Conservation (phyloP, 2,797 vertebrate species). For the Ciconia nigra region DNA sequence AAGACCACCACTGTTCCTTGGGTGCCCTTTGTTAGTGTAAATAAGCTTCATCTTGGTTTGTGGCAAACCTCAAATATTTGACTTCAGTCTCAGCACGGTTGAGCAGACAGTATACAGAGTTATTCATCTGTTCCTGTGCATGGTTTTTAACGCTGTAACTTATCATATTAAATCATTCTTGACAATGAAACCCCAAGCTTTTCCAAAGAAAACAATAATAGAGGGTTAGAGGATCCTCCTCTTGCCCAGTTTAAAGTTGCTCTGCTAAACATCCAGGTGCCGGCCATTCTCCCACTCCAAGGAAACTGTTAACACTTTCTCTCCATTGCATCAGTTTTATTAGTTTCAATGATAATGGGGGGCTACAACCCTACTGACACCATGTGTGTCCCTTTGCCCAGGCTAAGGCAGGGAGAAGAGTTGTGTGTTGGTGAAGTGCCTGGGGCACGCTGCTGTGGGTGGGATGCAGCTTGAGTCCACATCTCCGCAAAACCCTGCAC, state of each 20-base stretch:
- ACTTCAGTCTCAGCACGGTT: background rate
- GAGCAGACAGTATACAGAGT: background rate
- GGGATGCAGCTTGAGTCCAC: background rate
- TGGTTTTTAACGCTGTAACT: background rate
- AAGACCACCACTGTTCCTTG: background rate
- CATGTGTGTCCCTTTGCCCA: background rate
- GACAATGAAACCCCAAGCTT: background rate
- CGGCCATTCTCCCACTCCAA: background rate
- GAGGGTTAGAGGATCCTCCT: background rate
- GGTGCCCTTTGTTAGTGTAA: constrained; percentile 34
- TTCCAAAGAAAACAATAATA: background rate
- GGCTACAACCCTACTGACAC: accelerated
- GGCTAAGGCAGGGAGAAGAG: background rate
- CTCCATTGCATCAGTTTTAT: background rate
- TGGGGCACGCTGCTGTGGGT: background rate
- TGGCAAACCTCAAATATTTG: constrained; percentile 63
- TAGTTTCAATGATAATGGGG: background rate
- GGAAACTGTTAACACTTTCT: background rate
- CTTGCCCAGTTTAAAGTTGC: background rate
- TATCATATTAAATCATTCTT: background rate
- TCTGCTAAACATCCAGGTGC: background rate
- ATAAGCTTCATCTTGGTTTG: constrained; percentile 45
- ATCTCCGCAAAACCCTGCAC: background rate
- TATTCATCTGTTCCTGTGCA: background rate
- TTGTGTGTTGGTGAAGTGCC: background rate